Evolutionary conservation across 2,888 invertebrate genomes (phyloP), one percentile per base, ranked within the genome.

Genomic region (Scaptomyza flava): DNA sequence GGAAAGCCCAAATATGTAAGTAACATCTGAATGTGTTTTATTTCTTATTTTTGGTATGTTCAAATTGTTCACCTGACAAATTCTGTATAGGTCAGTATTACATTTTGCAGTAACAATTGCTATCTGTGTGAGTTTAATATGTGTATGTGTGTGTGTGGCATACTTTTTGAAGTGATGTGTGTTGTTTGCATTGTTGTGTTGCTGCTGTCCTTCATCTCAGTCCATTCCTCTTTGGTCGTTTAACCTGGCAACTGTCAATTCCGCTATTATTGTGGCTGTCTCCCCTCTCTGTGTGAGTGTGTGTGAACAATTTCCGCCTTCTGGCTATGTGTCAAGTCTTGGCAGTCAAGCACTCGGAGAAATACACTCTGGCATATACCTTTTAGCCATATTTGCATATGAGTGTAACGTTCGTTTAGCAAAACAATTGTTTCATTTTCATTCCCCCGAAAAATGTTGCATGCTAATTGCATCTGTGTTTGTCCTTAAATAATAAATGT

Each of bases 21-120:
- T 69, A 23, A 33, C 17, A 43, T 17, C 17, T 8, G 9, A 11
- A 5, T 14, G 6, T 30, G 7, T 7, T 12, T 14, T 9, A 33
- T 31, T 43, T 34, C 17, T 23, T 6, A 27, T 33, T 46, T 47
- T 56, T 60, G 45, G 42, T 46, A 47, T 58, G 54, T 20, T 8
- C 60, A 53, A 56, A 56, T 59, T 67, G 77, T 31, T 60, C 68
- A 80, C 84, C 72, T 84, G 79, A 60, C 67, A 60, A 61, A 59
- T 78, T 38, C 38, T 51, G 51, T 84, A 77, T 84, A 84, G 83
- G 83, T 84, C 83, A 84, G 83, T 84, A 88, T 88, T 84, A 84
- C 79, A 75, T 65, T 63, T 31, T 46, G 38, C 42, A 20, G 14
- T 23, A 33, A 31, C 27, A 36, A 11, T 27, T 45, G 45, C 9